Evolutionary conservation across 2,888 invertebrate species (phyloP), one percentile per base, ranked within the genome.

Genomic region (Limnephilus lunatus): DNA sequence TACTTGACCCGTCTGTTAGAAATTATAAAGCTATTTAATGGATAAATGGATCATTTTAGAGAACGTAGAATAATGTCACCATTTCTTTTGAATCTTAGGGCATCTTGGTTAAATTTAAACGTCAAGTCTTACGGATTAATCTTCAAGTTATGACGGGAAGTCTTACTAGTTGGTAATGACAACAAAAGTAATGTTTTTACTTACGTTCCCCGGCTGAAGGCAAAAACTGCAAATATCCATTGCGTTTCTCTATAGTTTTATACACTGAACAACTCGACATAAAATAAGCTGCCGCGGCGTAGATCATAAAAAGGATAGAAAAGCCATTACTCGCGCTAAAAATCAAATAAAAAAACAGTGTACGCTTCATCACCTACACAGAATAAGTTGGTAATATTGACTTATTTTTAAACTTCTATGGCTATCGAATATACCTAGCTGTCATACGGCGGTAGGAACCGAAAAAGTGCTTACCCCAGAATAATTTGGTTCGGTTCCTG

Each of bases 171-270:
- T 89, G n/a, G 81, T 53, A 89, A 89, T 89, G 88, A 89, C 88
- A 89, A 89, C 88, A 89, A 95, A 93, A 95, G 94, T 95, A 95
- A 95, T 94, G 94, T 94, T 94, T 94, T 94, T 94, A 95, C 96
- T 95, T 94, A 96, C 96, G 94, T 95, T 95, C 90, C 95, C 96
- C 93, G 95, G 95, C 94, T 96, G 96, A 93, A 95, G 94, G 94
- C 96, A 96, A 94, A 96, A 95, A 94, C 95, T 96, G 95, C 96
- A 96, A 94, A 95, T 95, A 95, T 92, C 91, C 92, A 92, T 92
- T 88, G 91, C 88, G 90, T 90, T 90, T 81, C 44, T 83, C 44
- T 53, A 89, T 53, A 39, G 87, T 87, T 90, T 92, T 87, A 81
- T 35, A 48, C 88, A 92, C 91, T 32, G 48, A 90, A 90, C 82